Evolutionary conservation across 2,888 invertebrate species (phyloP), one percentile per base, ranked within the genome.

Genomic region (Limnephilus auricula): DNA sequence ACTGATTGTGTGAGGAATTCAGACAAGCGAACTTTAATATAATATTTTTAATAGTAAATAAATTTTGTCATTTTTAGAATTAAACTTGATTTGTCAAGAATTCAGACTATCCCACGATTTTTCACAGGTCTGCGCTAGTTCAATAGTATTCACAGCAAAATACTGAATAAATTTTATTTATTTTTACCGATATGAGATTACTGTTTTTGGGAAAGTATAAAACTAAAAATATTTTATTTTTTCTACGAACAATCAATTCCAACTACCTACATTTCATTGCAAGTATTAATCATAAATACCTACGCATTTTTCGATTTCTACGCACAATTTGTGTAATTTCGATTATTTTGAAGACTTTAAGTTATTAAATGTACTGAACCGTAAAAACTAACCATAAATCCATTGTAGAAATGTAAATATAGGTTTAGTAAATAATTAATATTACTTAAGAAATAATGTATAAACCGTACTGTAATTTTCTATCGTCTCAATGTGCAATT

Each of bases 401-500:
- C 45, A 40, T 30, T 40, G 40, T 40, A 45, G n/a, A 85, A 40
- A 85, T 85, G 85, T 85, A 85, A 85, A 85, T 85, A 85, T 85
- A 25, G 65, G 25, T 65, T n/a, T 65, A 65, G n/a, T n/a, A 65
- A 65, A 65, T 65, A 65, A 65, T 65, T 25, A 65, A 9, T 65
- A 65, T 25, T 25, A 65, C 65, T 50, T 40, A 40, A 45, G 85
- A n/a, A 13, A 85, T 31, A 40, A 37, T 85, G 87, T 87, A 78
- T 65, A 37, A 65, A 78, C 15, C 30, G 78, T 34, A 65, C 50
- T 87, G 87, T 80, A 82, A 89, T 89, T 83, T 90, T 92, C 88
- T 87, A 83, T 80, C 65, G 30, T 93, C 92, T 92, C 85, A 91
- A 93, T 93, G 92, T 93, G 92, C 92, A 93, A 93, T 93, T 92